Conservation (phyloP, 30 jellyfish, hydroid and myxozoan genomes). For the Chrysaora quinquecirrha region DNA sequence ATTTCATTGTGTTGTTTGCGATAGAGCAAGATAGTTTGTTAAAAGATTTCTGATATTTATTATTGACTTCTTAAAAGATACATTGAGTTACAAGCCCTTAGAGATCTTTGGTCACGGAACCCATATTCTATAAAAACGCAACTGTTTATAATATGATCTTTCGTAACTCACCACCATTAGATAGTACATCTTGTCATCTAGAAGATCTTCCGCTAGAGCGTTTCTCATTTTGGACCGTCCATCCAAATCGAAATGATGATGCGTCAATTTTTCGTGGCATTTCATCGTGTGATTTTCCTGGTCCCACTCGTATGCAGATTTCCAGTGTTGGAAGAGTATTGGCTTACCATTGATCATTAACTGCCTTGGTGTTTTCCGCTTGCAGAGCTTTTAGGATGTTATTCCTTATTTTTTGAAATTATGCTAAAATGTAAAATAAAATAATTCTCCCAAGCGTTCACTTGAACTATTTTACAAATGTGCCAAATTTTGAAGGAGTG, state of each 20-base stretch:
- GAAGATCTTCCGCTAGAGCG: slow-evolving; percentile 12
- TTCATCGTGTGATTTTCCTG: neutral
- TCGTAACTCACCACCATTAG: neutral
- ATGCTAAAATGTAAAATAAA: neutral
- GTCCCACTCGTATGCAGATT: slow-evolving; percentile 12
- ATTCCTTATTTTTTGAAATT: neutral
- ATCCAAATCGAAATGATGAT: slow-evolving; percentile 14
- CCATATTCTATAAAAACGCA: neutral
- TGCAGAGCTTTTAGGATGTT: neutral
- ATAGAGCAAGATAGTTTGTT: neutral
- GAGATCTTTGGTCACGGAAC: neutral
- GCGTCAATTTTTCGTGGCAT: slow-evolving; percentile 2
- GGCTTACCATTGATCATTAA: neutral
- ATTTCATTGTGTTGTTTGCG: slow-evolving; percentile 1
- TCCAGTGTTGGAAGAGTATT: neutral
- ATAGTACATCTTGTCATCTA: neutral
- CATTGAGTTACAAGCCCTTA: neutral
- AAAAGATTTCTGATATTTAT: neutral
- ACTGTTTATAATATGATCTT: neutral
- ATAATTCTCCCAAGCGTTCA: neutral
- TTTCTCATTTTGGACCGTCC: slow-evolving; percentile 22
- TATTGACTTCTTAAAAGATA: neutral
- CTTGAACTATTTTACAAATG: neutral
- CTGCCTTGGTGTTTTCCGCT: neutral
- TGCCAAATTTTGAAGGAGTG: neutral